A percentile compares a stretch with the other conserved stretches of the same genome.
Evolutionary conservation across 1,140 invertebrate genomes (phyloP).

Genomic region (Drosophila nannoptera): DNA sequence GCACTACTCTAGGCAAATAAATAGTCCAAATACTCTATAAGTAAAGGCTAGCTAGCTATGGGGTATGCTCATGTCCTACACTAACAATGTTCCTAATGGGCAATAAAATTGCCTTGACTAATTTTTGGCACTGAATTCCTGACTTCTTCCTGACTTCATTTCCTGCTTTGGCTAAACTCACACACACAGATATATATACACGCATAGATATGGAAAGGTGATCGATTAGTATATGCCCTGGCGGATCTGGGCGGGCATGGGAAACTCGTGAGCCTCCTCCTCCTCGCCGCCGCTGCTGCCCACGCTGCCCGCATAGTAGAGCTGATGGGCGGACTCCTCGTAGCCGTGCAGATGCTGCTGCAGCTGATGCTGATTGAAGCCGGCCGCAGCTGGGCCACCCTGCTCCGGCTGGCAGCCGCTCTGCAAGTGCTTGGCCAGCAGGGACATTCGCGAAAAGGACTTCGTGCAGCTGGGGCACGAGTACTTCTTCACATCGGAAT

Average conservation of each 20-base stretch:
- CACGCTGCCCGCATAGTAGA: slow-evolving; percentile 69
- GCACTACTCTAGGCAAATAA: slow-evolving; percentile 11
- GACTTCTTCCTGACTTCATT: slow-evolving; percentile 46
- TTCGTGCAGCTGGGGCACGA: slow-evolving; percentile 94
- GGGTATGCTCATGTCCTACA: slow-evolving; percentile 19
- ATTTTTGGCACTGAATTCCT: slow-evolving; percentile 74
- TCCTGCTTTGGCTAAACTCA: slow-evolving; percentile 40
- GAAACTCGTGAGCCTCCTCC: slow-evolving; percentile 54
- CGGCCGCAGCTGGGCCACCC: slow-evolving; percentile 10
- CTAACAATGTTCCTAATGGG: slow-evolving; percentile 50
- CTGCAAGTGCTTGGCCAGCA: slow-evolving; percentile 95
- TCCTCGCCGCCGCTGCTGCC: slow-evolving; percentile 68
- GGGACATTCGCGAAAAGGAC: slow-evolving; percentile 97
- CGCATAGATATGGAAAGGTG: neutral
- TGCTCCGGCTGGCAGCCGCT: slow-evolving; percentile 85
- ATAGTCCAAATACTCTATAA: slow-evolving; percentile 4
- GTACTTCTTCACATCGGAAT: slow-evolving; percentile 99
- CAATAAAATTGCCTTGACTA: slow-evolving; percentile 75
- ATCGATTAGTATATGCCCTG: slow-evolving; percentile 46
- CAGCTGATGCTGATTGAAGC: slow-evolving; percentile 64
- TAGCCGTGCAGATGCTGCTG: slow-evolving; percentile 65
- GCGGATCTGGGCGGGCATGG: slow-evolving; percentile 24
- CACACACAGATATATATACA: neutral
- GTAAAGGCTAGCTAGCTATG: slow-evolving; percentile 12
- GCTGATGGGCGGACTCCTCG: slow-evolving; percentile 48